Conservation (phyloP, 2,797 vertebrate genomes). For the Lemur catta region DNA sequence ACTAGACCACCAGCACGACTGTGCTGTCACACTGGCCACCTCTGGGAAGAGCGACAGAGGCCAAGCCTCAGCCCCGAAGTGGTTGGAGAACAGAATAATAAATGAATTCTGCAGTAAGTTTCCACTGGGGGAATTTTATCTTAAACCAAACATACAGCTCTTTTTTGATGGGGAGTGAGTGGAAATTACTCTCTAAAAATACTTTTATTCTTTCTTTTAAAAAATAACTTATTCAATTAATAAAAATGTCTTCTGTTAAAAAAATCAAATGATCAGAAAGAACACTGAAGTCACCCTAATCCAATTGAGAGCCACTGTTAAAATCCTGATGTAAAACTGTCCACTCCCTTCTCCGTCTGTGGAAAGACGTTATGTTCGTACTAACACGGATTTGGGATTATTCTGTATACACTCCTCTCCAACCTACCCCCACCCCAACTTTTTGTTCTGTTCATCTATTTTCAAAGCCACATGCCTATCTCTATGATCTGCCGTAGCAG, state of each 20-base stretch:
- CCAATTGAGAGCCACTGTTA: neutral
- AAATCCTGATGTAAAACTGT: neutral
- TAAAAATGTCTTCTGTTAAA: neutral
- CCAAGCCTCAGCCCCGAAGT: neutral
- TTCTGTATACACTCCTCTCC: neutral
- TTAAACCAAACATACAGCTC: neutral
- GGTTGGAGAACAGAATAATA: conserved; percentile 20
- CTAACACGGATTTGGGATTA: neutral
- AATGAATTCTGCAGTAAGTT: neutral
- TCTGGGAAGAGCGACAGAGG: conserved; percentile 34
- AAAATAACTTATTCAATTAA: conserved; percentile 12
- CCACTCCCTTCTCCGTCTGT: neutral
- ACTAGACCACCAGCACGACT: conserved; percentile 55
- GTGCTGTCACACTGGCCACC: conserved; percentile 54
- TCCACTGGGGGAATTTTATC: conserved; percentile 6
- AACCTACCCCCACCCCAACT: neutral
- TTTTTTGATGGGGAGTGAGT: neutral
- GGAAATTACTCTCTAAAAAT: neutral
- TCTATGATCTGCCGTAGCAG: neutral
- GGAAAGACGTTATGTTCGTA: neutral
- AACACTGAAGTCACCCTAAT: neutral
- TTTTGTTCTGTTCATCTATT: neutral
- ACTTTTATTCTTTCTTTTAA: conserved; percentile 4
- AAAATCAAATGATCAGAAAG: neutral
- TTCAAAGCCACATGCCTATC: neutral